Base-by-base conservation (phyloP, 2,888 invertebrate species). In the Drosophila incognita region DNA sequence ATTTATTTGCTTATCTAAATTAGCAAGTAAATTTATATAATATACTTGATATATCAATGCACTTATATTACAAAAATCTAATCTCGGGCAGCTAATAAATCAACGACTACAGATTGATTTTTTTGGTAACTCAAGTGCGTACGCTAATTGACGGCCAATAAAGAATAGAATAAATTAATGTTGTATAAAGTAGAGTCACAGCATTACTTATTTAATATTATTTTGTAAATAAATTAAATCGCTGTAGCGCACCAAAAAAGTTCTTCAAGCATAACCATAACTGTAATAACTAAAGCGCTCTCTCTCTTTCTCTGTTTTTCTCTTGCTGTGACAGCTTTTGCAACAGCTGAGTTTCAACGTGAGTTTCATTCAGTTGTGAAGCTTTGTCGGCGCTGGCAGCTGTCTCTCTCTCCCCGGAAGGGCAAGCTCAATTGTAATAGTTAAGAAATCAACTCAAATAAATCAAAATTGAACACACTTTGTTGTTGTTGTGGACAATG, bases 371-470 rank as follows among this genome's bases (percentile, higher is more conserved):
- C 64, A 10, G 59, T 57, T 73, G 60, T 58, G 73, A 73, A 87
- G 80, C 87, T 83, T 67, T 75, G 87, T 69, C 70, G 64, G 42
- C 61, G 64, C 66, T 75, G 81, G 68, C 83, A 61, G 89, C 67
- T 66, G 86, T 53, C 56, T 62, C 58, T 72, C 51, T 59, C 18
- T 18, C 1, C 11, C 18, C 54, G 29, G 42, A 59, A 62, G 61
- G 66, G 42, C 63, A 68, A 71, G 76, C 69, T 52, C 68, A 65
- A 65, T 73, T 79, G 64, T 53, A 40, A 69, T 62, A 52, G 62
- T 77, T 62, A 49, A 74, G 60, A 73, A 62, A 69, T 57, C 29
- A 42, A 31, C 40, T 10, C 8, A 51, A 40, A 81, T 81, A 81
- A 73, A 79, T 81, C 77, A 76, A 56, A 76, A 21, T 79, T 71